phyloP scores from a whole-genome alignment of 2,888 invertebrate species.

The Frankliniella fusca region DNA sequence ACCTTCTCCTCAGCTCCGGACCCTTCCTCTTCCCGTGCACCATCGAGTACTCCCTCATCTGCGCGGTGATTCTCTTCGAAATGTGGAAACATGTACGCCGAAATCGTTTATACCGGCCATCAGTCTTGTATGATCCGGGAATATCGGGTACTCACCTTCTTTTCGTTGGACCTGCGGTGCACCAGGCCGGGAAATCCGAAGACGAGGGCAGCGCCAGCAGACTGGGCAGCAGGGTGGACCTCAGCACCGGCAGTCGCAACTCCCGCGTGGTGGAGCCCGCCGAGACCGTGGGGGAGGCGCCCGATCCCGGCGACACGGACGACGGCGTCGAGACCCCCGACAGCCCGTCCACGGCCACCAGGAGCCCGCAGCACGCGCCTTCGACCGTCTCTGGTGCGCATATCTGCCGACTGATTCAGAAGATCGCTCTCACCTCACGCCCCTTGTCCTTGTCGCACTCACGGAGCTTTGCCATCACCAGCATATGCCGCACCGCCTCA shows the following conservation, averaged over 20 bases:
- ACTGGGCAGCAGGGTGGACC: not conserved
- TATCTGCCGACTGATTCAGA: too few species aligned
- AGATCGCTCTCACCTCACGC: too few species aligned
- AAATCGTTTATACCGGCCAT: too few species aligned
- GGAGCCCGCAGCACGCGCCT: not conserved
- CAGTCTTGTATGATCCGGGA: too few species aligned
- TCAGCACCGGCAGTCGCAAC: slow-evolving; percentile 3
- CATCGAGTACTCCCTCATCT: slow-evolving; percentile 86
- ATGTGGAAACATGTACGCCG: slow-evolving; percentile 81
- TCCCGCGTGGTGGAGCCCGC: not conserved
- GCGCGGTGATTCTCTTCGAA: slow-evolving; percentile 81
- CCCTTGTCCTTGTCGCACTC: too few species aligned
- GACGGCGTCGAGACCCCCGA: not conserved
- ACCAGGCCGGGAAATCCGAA: not conserved
- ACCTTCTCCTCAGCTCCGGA: slow-evolving; percentile 65
- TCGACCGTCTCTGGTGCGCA: not conserved
- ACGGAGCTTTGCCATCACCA: too few species aligned
- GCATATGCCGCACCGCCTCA: too few species aligned
- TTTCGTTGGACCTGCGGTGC: not conserved
- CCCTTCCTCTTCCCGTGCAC: slow-evolving; percentile 86
- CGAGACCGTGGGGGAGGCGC: not conserved
- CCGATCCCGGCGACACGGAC: not conserved
- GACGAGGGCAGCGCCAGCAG: slow-evolving; percentile 8
- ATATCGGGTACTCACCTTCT: too few species aligned
- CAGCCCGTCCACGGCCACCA: not conserved